Evolutionary conservation across 2,888 invertebrate species (phyloP).

Genomic region (Stenotaenia linearis): DNA sequence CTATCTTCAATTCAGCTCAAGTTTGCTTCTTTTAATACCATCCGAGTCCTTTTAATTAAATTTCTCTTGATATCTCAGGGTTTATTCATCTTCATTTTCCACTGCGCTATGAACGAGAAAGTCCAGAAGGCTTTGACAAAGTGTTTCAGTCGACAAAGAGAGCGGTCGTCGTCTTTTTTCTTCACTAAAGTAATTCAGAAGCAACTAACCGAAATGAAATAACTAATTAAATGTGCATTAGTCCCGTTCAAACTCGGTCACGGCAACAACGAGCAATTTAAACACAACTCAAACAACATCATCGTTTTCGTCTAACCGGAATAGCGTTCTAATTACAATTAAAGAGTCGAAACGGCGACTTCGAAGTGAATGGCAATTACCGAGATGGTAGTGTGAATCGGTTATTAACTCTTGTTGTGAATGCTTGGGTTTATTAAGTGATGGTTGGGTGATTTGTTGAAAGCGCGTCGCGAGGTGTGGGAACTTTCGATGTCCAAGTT

Average conservation of each 20-base stretch:
- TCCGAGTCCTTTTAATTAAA: not conserved
- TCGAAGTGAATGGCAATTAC: not conserved
- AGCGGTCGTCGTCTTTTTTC: not conserved
- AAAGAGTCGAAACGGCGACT: not conserved
- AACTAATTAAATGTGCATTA: not conserved
- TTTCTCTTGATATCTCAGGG: not conserved
- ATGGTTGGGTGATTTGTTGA: too few relatives aligned
- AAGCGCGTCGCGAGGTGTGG: too few relatives aligned
- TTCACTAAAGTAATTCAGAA: not conserved
- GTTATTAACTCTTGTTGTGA: too few relatives aligned
- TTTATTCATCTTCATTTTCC: not conserved
- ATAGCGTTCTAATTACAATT: not conserved
- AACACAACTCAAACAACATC: not conserved
- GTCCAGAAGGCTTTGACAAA: not conserved
- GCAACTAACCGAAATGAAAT: not conserved
- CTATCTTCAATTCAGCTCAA: slow-evolving; percentile 11
- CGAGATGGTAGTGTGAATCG: not conserved
- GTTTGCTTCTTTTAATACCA: not conserved
- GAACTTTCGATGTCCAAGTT: too few relatives aligned
- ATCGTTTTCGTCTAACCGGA: not conserved
- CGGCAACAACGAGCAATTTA: not conserved
- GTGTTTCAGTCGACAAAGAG: not conserved
- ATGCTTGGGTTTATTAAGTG: too few relatives aligned
- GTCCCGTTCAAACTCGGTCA: not conserved
- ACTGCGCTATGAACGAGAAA: not conserved